These are phyloP conservation scores for Agrenia bidenticulata DNA, from an alignment of 2,888 invertebrate species.

Conservation along the genomic window DNA sequence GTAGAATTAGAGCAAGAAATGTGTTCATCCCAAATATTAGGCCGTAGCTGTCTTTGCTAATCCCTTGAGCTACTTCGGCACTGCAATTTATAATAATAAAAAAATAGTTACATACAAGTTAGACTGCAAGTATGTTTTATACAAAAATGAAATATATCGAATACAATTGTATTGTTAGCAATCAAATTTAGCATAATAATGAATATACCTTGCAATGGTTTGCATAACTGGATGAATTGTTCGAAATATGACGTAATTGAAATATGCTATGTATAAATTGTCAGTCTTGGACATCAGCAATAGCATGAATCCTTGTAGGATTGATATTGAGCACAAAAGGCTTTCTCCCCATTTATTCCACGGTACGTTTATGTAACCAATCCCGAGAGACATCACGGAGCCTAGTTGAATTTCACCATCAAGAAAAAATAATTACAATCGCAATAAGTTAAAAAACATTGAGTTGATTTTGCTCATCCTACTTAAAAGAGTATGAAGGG, in stretches of 20 bases:
- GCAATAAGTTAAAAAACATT: not conserved
- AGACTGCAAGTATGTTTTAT: not conserved
- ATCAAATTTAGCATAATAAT: not conserved
- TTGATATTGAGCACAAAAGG: constrained; percentile 23
- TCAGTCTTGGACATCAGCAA: constrained; percentile 32
- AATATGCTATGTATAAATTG: constrained; percentile 31
- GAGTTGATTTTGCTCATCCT: too few species aligned
- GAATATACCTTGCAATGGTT: constrained; percentile 35
- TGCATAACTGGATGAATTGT: constrained; percentile 42
- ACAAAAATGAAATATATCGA: too few species aligned
- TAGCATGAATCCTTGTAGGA: constrained; percentile 31
- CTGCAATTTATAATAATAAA: constrained; percentile 61
- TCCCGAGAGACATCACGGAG: constrained; percentile 26
- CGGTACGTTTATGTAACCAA: constrained; percentile 25
- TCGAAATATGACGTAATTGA: constrained; percentile 32
- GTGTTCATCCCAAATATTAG: constrained; percentile 88
- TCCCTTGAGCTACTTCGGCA: constrained; percentile 78
- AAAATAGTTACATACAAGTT: not conserved
- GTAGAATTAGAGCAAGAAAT: constrained; percentile 72
- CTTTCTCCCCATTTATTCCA: constrained; percentile 37
- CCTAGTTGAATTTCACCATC: constrained; percentile 14
- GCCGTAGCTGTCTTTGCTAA: constrained; percentile 81
- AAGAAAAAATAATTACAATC: not conserved
- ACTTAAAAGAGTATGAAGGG: constrained; percentile 66
- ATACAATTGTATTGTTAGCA: not conserved